Evolutionary conservation across 2,888 invertebrate species (phyloP).

Genomic region (Parnassius orleans): DNA sequence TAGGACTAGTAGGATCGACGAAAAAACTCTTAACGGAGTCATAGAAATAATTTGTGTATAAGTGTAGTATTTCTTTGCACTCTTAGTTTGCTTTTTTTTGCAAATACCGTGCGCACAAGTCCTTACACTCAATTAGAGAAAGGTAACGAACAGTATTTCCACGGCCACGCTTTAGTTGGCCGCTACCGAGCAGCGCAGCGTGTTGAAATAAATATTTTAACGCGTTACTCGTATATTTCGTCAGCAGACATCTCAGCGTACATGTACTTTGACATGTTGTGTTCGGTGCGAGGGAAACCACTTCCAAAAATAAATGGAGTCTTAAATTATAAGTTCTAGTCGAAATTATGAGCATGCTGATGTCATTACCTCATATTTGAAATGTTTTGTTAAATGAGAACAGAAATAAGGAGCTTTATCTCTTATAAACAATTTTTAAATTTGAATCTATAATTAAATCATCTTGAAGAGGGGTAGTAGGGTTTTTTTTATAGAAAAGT

Average conservation of each 20-base stretch:
- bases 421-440: no score
- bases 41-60: no score
- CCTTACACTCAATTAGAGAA: constrained; percentile 10
- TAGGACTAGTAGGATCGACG: no score
- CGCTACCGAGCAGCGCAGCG: constrained; percentile 4
- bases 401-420: no score
- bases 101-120: not conserved
- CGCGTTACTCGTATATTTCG: constrained; percentile 9
- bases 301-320: constrained; percentile 7
- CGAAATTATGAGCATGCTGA: not conserved
- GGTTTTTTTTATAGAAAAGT: no score
- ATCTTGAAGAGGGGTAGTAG: no score
- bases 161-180: constrained; percentile 2
- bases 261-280: constrained; percentile 4
- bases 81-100: not conserved
- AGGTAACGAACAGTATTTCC: not conserved
- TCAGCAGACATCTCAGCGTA: constrained; percentile 1
- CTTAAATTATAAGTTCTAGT: constrained; percentile 3
- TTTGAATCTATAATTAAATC: no score
- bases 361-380: no score
- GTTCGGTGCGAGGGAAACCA: constrained; percentile 3
- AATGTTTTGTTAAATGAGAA: no score
- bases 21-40: no score
- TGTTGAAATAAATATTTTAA: constrained; percentile 26
- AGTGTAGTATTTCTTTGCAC: not conserved